Evolutionary conservation across 2,888 invertebrate genomes (phyloP), one percentile per base, ranked within the genome.

Genomic region (Seira ritae): DNA sequence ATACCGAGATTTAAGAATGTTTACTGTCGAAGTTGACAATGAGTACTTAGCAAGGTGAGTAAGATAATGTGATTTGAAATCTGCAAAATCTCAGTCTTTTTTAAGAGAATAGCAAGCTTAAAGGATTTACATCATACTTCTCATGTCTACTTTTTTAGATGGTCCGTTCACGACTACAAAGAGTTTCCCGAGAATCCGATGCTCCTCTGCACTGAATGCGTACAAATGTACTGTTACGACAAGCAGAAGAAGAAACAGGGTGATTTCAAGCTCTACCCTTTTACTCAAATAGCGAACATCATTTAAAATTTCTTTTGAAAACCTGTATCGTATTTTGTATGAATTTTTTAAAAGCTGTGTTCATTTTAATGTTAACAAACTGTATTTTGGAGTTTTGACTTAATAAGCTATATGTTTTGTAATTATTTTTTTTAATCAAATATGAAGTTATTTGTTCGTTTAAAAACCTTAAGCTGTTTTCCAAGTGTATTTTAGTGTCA

Each of bases 181-280:
- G 76, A 84, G 4, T 83, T 87, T 62, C 88, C 88, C 0, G 85
- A 88, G 60, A 80, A 84, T 79, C 88, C 88, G 3, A 88, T 87
- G 86, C 68, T 86, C 0, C 17, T 88, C 0, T 87, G 87, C 67
- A 85, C 83, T 1, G 77, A 85, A 2, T 87, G 85, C 60, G 80
- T 89, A n/a, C 23, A 73, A 60, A 81, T 71, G 22, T 86, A 84
- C 60, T 85, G 83, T 55, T 87, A 83, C 66, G 79, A 76, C 66
- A 73, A 89, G 81, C 73, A 60, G 1, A 77, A 75, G 20, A 71
- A 84, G 37, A 84, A 82, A 55, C 31, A 71, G 20, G 84, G 82
- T 1, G 65, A 81, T 6, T 88, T 86, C 22, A 89, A 92, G 92
- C 17, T 87, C 15, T 84, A 62, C 24, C 86, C 85, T 0, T 85